Percentiles rank a stretch among this genome's conserved stretches.
Evolutionary conservation across 2,888 invertebrate genomes (phyloP).

Genomic region (Cerastoderma edule): DNA sequence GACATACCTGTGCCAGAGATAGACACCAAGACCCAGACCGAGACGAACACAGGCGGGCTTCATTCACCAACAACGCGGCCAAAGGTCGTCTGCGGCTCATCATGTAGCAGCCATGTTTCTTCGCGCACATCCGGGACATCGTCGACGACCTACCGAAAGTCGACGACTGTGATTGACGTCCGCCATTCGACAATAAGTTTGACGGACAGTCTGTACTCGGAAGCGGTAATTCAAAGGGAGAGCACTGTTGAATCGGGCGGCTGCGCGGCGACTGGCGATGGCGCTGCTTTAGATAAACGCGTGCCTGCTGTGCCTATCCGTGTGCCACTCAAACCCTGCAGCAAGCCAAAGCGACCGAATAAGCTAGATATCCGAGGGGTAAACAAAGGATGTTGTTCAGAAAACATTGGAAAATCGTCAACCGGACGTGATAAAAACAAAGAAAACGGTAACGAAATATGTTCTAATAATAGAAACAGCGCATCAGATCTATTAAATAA

Average conservation of each 20-base stretch:
- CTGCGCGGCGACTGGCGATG: no score
- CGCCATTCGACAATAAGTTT: neutral
- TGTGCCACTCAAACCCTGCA: neutral
- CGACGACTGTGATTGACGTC: neutral
- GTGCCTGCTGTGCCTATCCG: neutral
- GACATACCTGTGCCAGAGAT: neutral
- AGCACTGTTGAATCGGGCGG: neutral
- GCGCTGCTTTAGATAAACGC: neutral
- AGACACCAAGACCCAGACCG: neutral
- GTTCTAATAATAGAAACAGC: neutral
- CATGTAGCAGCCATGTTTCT: neutral
- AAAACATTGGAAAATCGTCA: neutral
- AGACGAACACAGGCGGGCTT: neutral
- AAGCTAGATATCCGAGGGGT: slow-evolving; percentile 1
- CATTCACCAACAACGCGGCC: neutral
- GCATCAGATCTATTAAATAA: neutral
- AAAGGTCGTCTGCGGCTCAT: no score
- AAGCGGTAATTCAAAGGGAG: no score
- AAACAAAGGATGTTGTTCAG: neutral
- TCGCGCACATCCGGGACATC: neutral
- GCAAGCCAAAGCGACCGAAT: slow-evolving; percentile 7
- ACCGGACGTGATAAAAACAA: neutral
- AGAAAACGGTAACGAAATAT: neutral
- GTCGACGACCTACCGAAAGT: neutral
- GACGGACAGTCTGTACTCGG: neutral